A percentile compares a stretch with the other conserved stretches of the same genome.
phyloP scores from a whole-genome alignment of 2,797 vertebrate genomes.

The Phalanger gymnotis region DNA sequence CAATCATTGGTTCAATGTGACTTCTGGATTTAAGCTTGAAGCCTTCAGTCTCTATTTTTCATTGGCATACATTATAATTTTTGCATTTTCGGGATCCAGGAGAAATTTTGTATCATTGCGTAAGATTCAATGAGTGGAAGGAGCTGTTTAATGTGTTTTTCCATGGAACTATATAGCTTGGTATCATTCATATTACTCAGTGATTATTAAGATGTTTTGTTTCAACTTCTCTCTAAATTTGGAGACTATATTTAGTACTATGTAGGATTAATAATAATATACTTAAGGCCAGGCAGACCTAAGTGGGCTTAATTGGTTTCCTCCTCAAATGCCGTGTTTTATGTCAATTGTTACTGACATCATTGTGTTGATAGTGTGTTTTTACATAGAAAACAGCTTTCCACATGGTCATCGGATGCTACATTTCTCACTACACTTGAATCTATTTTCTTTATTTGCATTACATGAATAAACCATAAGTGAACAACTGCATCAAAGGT shows the following conservation, averaged over 20 bases:
- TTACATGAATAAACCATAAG: neutral
- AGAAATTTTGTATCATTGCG: neutral
- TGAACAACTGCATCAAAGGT: neutral
- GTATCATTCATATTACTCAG: neutral
- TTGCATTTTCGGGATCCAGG: neutral
- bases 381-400: neutral
- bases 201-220: neutral
- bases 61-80: neutral
- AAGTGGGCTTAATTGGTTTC: neutral
- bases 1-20: neutral
- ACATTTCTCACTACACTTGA: neutral
- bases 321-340: neutral
- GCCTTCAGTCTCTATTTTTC: neutral
- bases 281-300: neutral
- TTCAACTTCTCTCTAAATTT: neutral
- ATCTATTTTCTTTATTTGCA: neutral
- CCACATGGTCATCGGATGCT: neutral
- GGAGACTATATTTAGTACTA: neutral
- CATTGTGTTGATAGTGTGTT: neutral
- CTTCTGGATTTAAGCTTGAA: neutral
- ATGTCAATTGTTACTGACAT: neutral
- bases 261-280: neutral
- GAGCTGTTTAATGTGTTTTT: neutral
- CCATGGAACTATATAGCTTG: neutral
- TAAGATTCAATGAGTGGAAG: neutral